A percentile compares a stretch with the other conserved stretches of the same genome.
These are phyloP conservation scores for Leptodactylus fallax DNA, from an alignment of 2,797 vertebrate genomes.

Conservation along the genomic window DNA sequence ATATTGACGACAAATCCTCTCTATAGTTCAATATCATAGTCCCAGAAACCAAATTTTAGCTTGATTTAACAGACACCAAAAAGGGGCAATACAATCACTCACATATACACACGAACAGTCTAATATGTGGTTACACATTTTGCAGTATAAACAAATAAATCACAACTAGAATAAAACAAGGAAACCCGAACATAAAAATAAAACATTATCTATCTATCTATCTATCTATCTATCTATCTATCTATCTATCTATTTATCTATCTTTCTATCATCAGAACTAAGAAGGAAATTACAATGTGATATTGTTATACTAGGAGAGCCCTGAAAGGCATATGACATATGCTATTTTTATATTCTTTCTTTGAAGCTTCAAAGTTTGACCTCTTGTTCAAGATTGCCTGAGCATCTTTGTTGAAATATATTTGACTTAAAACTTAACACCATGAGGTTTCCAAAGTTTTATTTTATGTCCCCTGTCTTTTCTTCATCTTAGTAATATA, in stretches of 20 bases:
- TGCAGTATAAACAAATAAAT: no score
- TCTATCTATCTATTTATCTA: no score
- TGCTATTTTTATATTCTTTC: constrained; percentile 14
- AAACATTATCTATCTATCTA: background rate
- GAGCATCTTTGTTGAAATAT: background rate
- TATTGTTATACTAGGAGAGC: background rate
- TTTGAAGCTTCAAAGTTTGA: constrained; percentile 3
- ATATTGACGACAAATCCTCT: no score
- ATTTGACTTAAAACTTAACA: background rate
- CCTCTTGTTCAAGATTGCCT: background rate
- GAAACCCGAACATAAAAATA: no score
- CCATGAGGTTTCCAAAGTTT: background rate
- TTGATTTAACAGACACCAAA: no score
- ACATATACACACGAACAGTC: no score
- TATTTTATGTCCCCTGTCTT: background rate
- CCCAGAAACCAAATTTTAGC: no score
- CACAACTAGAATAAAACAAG: no score
- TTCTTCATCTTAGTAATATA: background rate
- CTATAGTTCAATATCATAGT: no score
- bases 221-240: no score
- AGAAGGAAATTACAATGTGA: background rate
- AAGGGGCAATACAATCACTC: no score
- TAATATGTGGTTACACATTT: no score
- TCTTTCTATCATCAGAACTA: background rate
- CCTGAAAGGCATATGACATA: background rate